Evolutionary conservation across 2,888 invertebrate species (phyloP).

Genomic region (Dynastes maya): DNA sequence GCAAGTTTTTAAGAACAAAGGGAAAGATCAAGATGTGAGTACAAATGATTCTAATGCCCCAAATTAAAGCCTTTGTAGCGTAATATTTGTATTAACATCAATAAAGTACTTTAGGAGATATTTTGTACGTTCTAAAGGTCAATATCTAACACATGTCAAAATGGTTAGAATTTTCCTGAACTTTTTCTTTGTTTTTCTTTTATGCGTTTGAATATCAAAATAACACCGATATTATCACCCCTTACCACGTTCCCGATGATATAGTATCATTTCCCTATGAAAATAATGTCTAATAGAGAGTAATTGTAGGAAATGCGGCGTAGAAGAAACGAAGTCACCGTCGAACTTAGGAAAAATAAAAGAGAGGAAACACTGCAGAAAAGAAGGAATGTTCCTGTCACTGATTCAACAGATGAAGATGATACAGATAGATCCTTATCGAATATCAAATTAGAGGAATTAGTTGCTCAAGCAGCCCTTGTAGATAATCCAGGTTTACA

Average conservation of each 20-base stretch:
- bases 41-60: constrained; percentile 54
- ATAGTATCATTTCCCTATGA: not conserved
- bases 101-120: not conserved
- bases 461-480: constrained; percentile 90
- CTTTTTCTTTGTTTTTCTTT: constrained; percentile 34
- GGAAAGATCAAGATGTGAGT: constrained; percentile 99
- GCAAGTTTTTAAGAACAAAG: constrained; percentile 98
- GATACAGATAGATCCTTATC: constrained; percentile 81
- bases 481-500: constrained; percentile 86
- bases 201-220: not conserved
- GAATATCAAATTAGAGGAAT: constrained; percentile 83
- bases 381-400: constrained; percentile 93
- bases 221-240: not conserved
- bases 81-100: constrained; percentile 2
- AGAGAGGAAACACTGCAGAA: constrained; percentile 97
- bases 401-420: constrained; percentile 89
- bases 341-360: constrained; percentile 98
- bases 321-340: constrained; percentile 95
- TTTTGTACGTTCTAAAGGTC: constrained; percentile 47
- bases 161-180: constrained; percentile 46
- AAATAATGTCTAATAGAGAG: not conserved
- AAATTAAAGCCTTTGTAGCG: not conserved
- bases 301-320: constrained; percentile 93
- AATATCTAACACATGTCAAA: constrained; percentile 50
- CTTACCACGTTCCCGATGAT: not conserved